phyloP scores from a whole-genome alignment of 2,888 invertebrate species.

The Sussaba pulchella region DNA sequence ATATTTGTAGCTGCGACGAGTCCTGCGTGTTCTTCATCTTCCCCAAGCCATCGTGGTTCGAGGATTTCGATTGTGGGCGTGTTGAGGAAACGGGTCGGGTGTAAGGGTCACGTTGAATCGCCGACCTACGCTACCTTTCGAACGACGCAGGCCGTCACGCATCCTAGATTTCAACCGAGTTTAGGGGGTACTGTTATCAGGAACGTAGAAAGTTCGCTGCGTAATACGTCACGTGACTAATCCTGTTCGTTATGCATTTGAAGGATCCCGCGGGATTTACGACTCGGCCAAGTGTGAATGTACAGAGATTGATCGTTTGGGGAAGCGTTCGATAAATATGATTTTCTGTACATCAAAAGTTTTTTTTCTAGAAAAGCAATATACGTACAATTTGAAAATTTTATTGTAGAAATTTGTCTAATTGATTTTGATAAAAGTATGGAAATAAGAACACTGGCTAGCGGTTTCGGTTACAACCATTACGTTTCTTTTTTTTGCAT shows the following conservation, averaged over 20 bases:
- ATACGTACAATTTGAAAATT: too few relatives aligned
- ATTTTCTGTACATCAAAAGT: too few relatives aligned
- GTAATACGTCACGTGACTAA: conserved; percentile 39
- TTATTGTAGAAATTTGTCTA: too few relatives aligned
- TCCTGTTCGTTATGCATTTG: conserved; percentile 2
- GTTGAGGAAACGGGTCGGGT: not conserved
- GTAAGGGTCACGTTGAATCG: not conserved
- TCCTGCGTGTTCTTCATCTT: conserved; percentile 38
- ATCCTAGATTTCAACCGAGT: conserved; percentile 78
- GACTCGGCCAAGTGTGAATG: too few relatives aligned
- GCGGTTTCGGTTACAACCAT: too few relatives aligned
- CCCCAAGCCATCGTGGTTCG: conserved; percentile 1
- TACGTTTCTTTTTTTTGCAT: too few relatives aligned
- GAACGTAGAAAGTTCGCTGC: conserved; percentile 66
- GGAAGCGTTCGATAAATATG: too few relatives aligned
- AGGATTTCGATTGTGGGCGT: conserved; percentile 34
- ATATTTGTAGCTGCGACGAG: conserved; percentile 34
- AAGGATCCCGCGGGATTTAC: conserved; percentile 28
- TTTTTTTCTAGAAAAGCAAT: too few relatives aligned
- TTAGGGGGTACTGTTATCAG: conserved; percentile 79
- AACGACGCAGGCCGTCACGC: conserved; percentile 34
- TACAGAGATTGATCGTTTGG: too few relatives aligned
- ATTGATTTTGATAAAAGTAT: too few relatives aligned
- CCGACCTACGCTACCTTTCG: conserved; percentile 25
- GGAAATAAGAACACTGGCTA: too few relatives aligned